These are phyloP conservation scores for Papilio xuthus DNA, from an alignment of 1,140 invertebrate species.

Conservation along the genomic window DNA sequence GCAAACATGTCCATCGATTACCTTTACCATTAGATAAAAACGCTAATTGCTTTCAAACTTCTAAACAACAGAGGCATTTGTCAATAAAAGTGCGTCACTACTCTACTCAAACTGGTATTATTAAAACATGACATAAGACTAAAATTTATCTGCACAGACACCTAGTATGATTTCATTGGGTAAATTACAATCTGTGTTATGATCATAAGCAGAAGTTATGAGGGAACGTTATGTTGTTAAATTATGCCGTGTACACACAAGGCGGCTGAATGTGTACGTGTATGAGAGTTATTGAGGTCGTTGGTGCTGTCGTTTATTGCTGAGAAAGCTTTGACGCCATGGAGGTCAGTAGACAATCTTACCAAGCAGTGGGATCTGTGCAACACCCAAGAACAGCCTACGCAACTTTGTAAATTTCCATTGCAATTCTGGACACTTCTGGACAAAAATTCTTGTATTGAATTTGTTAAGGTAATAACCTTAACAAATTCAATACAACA, in stretches of 20 bases:
- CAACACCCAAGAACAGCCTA: not conserved
- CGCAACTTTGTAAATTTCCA: not conserved
- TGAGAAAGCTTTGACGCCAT: constrained; percentile 52
- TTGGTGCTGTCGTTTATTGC: constrained; percentile 49
- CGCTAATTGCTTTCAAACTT: not conserved
- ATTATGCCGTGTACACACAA: constrained; percentile 38
- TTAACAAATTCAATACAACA: not conserved
- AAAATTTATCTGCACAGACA: not conserved
- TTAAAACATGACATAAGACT: constrained; percentile 28
- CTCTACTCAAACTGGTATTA: constrained; percentile 14
- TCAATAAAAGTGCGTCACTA: not conserved
- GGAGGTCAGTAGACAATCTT: constrained; percentile 47
- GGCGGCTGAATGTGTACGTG: constrained; percentile 43
- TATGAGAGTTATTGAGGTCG: constrained; percentile 54
- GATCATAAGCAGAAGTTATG: constrained; percentile 25
- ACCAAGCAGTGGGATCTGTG: constrained; percentile 32
- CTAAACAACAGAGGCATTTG: not conserved
- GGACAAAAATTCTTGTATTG: no score
- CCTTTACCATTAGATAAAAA: not conserved
- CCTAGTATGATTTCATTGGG: constrained; percentile 31
- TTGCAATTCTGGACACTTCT: not conserved
- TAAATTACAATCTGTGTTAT: constrained; percentile 21
- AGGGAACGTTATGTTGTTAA: constrained; percentile 33
- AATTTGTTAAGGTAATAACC: no score
- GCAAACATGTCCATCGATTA: not conserved